A percentile compares a stretch with the other conserved stretches of the same genome.
phyloP scores from a whole-genome alignment of 2,113 vertebrate species.

The Mesocricetus auratus region DNA sequence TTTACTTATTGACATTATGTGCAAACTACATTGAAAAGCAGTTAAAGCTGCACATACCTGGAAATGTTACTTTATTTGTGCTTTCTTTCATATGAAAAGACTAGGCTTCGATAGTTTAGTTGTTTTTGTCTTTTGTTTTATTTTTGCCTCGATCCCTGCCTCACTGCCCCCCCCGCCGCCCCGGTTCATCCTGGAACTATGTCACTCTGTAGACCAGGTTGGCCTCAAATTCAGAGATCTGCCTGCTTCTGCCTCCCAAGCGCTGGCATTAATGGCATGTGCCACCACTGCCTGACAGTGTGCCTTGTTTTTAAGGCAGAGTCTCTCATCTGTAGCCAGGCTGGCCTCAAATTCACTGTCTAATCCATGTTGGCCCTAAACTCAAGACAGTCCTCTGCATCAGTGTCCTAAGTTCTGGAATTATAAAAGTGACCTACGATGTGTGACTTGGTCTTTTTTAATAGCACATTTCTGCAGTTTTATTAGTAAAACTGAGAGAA shows the following conservation, averaged over 20 bases:
- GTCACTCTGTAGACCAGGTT: neutral
- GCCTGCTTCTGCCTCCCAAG: neutral
- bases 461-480: constrained; percentile 32
- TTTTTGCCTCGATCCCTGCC: neutral
- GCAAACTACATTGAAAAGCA: neutral
- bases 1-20: neutral
- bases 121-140: neutral
- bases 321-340: neutral
- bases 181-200: neutral
- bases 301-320: neutral
- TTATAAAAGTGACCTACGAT: neutral
- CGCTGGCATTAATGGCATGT: neutral
- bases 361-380: neutral
- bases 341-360: neutral
- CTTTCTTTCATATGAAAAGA: constrained; percentile 23
- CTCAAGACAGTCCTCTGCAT: neutral
- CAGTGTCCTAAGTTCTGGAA: neutral
- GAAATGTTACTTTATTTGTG: neutral
- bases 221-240: neutral
- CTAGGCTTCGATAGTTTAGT: neutral
- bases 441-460: constrained; percentile 12
- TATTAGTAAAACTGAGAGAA: neutral
- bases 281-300: neutral
- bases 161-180: neutral
- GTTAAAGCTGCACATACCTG: neutral